These are phyloP conservation scores for Castor canadensis DNA, from an alignment of 2,113 vertebrate species.

Conservation along the genomic window DNA sequence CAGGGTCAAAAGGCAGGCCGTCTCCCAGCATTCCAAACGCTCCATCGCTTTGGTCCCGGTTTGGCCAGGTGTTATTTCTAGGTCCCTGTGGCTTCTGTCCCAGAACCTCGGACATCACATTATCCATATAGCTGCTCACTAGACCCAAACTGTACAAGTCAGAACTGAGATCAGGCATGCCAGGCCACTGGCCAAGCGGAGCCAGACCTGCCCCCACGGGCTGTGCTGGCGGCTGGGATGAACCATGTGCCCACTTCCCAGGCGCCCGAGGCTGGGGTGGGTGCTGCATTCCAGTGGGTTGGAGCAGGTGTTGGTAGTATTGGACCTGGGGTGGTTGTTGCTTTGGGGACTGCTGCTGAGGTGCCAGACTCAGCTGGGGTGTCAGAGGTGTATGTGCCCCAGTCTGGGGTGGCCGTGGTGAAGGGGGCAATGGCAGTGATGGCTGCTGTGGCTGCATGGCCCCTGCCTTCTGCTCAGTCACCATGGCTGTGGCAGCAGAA, in stretches of 20 bases:
- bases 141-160: slow-evolving; percentile 97
- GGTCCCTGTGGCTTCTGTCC: slow-evolving; percentile 97
- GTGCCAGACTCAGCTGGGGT: slow-evolving; percentile 85
- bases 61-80: slow-evolving; percentile 99
- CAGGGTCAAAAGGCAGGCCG: slow-evolving; percentile 96
- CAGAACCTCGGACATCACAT: slow-evolving; percentile 96
- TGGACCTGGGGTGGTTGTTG: slow-evolving; percentile 91
- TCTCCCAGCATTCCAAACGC: slow-evolving; percentile 96
- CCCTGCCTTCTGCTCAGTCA: slow-evolving; percentile 91
- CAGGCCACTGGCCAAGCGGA: slow-evolving; percentile 94
- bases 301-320: slow-evolving; percentile 95
- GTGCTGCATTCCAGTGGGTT: slow-evolving; percentile 88
- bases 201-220: slow-evolving; percentile 90
- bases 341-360: slow-evolving; percentile 86
- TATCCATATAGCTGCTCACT: slow-evolving; percentile 99
- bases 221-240: slow-evolving; percentile 88
- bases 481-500: slow-evolving; percentile 91
- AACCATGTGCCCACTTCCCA: slow-evolving; percentile 91
- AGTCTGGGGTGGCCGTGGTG: slow-evolving; percentile 80
- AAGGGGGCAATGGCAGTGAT: slow-evolving; percentile 69
- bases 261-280: slow-evolving; percentile 83
- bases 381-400: slow-evolving; percentile 88
- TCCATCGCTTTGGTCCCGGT: slow-evolving; percentile 96
- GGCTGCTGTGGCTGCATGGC: slow-evolving; percentile 86
- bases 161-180: slow-evolving; percentile 94